phyloP scores from a whole-genome alignment of 2,797 vertebrate genomes.

The Eurystomus glaucurus region DNA sequence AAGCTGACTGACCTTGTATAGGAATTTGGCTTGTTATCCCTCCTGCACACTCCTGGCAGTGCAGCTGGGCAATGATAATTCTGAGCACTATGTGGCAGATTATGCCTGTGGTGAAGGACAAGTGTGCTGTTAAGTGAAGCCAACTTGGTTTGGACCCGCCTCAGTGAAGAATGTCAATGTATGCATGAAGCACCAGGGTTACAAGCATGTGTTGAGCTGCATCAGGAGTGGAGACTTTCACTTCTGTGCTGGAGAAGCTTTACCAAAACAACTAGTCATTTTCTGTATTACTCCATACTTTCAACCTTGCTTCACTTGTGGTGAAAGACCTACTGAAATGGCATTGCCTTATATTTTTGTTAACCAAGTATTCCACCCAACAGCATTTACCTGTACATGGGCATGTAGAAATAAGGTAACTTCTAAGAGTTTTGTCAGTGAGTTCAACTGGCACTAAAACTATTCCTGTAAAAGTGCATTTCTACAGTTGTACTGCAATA shows the following conservation, averaged over 20 bases:
- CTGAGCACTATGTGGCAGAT: background rate
- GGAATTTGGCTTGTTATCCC: background rate
- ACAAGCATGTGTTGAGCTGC: background rate
- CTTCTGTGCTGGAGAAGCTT: background rate
- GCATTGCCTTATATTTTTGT: background rate
- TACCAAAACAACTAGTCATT: background rate
- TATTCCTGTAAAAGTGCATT: background rate
- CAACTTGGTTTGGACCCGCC: background rate
- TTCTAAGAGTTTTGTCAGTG: background rate
- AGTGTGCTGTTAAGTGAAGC: background rate
- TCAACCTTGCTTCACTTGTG: background rate
- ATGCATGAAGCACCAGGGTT: background rate
- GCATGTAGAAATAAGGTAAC: accelerated
- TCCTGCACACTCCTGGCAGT: background rate
- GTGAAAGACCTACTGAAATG: background rate
- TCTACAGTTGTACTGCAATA: background rate
- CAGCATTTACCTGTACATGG: accelerated
- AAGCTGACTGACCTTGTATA: accelerated
- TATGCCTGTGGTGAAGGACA: background rate
- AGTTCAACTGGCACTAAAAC: background rate
- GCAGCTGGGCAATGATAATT: background rate
- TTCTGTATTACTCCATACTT: background rate
- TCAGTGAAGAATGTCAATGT: background rate
- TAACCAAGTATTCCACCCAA: background rate
- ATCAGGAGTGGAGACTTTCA: background rate